Conservation (phyloP, 2,888 invertebrate genomes). For the Adineta ricciae region DNA sequence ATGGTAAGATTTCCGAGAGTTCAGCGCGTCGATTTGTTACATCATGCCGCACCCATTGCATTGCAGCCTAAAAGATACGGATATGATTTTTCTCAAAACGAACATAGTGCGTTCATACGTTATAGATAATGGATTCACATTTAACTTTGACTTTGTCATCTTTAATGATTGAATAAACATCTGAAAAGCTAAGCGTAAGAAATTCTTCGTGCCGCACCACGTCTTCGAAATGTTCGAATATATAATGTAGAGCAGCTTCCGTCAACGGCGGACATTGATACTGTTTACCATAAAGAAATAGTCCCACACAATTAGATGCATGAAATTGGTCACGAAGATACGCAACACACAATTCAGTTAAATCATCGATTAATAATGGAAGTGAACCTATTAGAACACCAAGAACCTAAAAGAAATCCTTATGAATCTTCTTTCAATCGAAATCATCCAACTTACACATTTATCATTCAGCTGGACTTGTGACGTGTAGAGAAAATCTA, state of each 20-base stretch:
- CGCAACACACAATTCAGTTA: constrained; percentile 4
- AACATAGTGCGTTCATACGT: constrained; percentile 55
- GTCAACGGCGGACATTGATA: neutral
- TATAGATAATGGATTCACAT: constrained; percentile 69
- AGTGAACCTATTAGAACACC: neutral
- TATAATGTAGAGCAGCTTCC: constrained; percentile 44
- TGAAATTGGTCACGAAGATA: constrained; percentile 6
- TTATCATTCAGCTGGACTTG: neutral
- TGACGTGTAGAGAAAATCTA: constrained; percentile 67
- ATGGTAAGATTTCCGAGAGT: constrained; percentile 75
- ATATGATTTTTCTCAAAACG: neutral
- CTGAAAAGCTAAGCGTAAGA: constrained; percentile 67
- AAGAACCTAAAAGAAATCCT: neutral
- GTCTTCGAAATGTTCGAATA: constrained; percentile 46
- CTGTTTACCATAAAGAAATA: constrained; percentile 14
- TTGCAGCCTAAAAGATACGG: neutral
- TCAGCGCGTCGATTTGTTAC: constrained; percentile 66
- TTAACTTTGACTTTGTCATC: constrained; percentile 82
- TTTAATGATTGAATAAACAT: constrained; percentile 69
- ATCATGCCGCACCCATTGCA: constrained; percentile 59
- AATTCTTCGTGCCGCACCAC: constrained; percentile 86
- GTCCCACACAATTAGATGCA: neutral
- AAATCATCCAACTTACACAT: neutral
- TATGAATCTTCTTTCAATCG: no score
- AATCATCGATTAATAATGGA: neutral